phyloP scores from a whole-genome alignment of 1,140 invertebrate species.

The Drosophila bifasciata region DNA sequence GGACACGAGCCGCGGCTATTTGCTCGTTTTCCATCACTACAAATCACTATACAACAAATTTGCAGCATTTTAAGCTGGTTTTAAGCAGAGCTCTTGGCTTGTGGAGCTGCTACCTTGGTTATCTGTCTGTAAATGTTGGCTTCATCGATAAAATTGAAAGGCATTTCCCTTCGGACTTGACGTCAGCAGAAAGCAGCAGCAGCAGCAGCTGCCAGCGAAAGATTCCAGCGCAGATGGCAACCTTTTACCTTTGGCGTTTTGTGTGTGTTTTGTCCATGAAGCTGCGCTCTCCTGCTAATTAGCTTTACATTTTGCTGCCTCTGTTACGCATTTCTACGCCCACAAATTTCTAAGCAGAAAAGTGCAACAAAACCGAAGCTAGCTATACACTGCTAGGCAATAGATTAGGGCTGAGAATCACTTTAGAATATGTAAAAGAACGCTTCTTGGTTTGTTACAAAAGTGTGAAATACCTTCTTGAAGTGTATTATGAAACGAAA shows the following conservation, averaged over 20 bases:
- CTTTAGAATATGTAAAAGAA: too few species aligned
- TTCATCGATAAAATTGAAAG: conserved; percentile 45
- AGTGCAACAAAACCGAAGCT: too few species aligned
- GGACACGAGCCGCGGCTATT: conserved; percentile 24
- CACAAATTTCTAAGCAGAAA: conserved; percentile 41
- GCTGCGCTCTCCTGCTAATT: conserved; percentile 53
- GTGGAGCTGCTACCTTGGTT: neutral
- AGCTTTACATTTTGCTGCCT: conserved; percentile 42
- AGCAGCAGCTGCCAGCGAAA: conserved; percentile 1
- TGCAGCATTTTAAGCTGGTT: conserved; percentile 28
- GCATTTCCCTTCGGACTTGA: conserved; percentile 39
- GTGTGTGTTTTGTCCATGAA: conserved; percentile 7
- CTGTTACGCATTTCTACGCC: conserved; percentile 60
- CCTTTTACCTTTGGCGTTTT: conserved; percentile 45
- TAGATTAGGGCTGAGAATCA: too few species aligned
- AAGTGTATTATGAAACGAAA: too few species aligned
- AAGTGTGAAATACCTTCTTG: too few species aligned
- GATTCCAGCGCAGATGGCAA: conserved; percentile 2
- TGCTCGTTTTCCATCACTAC: conserved; percentile 29
- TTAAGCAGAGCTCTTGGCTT: conserved; percentile 9
- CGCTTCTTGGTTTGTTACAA: neutral
- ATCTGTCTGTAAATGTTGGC: conserved; percentile 7
- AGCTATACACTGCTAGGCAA: too few species aligned
- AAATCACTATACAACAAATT: neutral
- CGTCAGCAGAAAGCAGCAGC: conserved; percentile 41